Conservation (phyloP, 2,888 invertebrate species). For the Melanchra persicariae region DNA sequence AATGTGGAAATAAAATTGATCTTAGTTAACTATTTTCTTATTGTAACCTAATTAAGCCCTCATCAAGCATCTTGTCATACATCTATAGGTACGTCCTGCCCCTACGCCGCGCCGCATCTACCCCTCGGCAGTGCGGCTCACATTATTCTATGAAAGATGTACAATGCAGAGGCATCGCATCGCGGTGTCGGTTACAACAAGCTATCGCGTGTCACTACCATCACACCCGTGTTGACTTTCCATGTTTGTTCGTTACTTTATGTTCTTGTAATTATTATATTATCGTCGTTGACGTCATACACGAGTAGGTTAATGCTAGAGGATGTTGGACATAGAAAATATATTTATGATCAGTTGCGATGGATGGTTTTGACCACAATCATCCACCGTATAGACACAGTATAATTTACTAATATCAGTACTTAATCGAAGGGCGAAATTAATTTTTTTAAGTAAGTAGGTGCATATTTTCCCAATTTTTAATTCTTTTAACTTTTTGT, state of each 20-base stretch:
- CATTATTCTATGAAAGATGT: constrained; percentile 75
- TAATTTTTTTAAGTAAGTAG: too few relatives aligned
- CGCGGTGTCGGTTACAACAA: constrained; percentile 82
- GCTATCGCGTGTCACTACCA: constrained; percentile 80
- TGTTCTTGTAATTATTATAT: constrained; percentile 75
- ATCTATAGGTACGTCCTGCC: too few relatives aligned
- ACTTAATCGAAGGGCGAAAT: neutral
- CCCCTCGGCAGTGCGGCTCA: constrained; percentile 44
- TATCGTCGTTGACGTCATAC: constrained; percentile 47
- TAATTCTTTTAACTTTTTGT: too few relatives aligned
- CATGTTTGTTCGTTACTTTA: constrained; percentile 76
- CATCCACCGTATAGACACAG: too few relatives aligned
- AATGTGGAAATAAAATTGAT: too few relatives aligned
- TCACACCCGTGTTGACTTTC: constrained; percentile 79
- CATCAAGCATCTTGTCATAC: too few relatives aligned
- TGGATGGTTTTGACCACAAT: neutral
- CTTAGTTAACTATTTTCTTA: too few relatives aligned
- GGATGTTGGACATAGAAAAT: neutral
- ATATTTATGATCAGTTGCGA: neutral
- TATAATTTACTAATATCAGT: neutral
- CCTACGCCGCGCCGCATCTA: neutral
- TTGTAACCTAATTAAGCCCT: too few relatives aligned
- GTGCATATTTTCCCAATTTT: too few relatives aligned
- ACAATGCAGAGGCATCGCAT: constrained; percentile 82
- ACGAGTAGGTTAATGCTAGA: constrained; percentile 1